phyloP scores from a whole-genome alignment of 2,888 invertebrate genomes.

The Copidosoma aretas region DNA sequence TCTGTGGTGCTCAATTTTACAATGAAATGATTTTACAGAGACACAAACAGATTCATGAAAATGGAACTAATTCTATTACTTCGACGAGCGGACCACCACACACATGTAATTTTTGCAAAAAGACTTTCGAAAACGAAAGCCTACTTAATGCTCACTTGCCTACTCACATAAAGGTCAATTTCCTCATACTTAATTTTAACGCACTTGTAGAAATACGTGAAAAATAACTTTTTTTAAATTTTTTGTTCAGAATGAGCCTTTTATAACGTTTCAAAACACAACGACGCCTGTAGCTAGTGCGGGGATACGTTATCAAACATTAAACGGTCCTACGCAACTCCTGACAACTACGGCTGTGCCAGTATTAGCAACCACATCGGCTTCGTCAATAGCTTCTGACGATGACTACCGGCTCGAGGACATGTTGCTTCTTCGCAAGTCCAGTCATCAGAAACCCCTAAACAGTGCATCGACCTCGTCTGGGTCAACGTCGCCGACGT shows the following conservation, averaged over 20 bases:
- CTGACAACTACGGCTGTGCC: constrained; percentile 2
- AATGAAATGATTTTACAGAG: constrained; percentile 46
- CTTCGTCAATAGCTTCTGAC: constrained; percentile 40
- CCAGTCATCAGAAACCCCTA: neutral
- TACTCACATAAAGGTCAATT: constrained; percentile 56
- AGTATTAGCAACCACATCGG: constrained; percentile 1
- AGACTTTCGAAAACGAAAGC: constrained; percentile 54
- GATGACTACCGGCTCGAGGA: constrained; percentile 57
- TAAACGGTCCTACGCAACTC: constrained; percentile 13
- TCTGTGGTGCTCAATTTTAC: constrained; percentile 49
- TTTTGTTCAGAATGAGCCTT: constrained; percentile 41
- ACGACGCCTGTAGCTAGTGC: constrained; percentile 5
- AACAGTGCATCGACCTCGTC: constrained; percentile 33
- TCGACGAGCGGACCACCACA: constrained; percentile 39
- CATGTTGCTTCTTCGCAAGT: constrained; percentile 54
- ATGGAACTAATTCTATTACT: constrained; percentile 17
- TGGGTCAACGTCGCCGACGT: constrained; percentile 7
- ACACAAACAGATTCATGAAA: constrained; percentile 37
- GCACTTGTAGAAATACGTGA: neutral
- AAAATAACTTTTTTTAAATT: constrained; percentile 5
- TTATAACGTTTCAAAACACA: constrained; percentile 32
- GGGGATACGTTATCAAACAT: constrained; percentile 12
- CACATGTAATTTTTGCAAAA: constrained; percentile 57
- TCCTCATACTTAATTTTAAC: neutral
- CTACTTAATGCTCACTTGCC: constrained; percentile 55